These are phyloP conservation scores for Amphiprion clarkii DNA, from an alignment of 2,797 vertebrate species.

Conservation along the genomic window DNA sequence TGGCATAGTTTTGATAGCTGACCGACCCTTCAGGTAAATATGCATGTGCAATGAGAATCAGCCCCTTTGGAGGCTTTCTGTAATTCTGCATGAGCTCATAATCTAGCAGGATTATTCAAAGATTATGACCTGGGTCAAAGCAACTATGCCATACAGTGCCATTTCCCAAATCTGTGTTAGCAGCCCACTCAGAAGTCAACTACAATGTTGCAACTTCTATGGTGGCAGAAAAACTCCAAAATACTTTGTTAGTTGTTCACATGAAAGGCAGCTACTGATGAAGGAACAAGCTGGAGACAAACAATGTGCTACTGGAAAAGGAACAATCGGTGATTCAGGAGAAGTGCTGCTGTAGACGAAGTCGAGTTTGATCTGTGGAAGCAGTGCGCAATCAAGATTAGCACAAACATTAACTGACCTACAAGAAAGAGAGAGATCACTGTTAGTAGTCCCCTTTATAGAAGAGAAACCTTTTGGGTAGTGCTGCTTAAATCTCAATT, in stretches of 20 bases:
- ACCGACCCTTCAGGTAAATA: conserved; percentile 45
- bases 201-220: neutral
- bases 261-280: conserved; percentile 9
- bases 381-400: conserved; percentile 55
- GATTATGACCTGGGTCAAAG: conserved; percentile 55
- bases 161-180: conserved; percentile 50
- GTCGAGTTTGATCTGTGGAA: conserved; percentile 58
- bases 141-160: conserved; percentile 46
- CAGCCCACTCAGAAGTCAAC: conserved; percentile 23
- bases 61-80: conserved; percentile 40
- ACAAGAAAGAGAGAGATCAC: conserved; percentile 50
- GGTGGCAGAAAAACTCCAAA: conserved; percentile 11
- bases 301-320: neutral
- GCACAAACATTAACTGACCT: conserved; percentile 52
- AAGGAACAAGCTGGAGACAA: conserved; percentile 8
- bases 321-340: conserved; percentile 12
- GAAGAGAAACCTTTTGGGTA: conserved; percentile 64
- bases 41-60: conserved; percentile 24
- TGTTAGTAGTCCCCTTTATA: conserved; percentile 25
- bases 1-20: conserved; percentile 38
- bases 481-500: neutral
- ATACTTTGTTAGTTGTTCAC: conserved; percentile 35
- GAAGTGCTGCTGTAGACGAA: conserved; percentile 21
- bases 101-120: conserved; percentile 61
- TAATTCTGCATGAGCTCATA: conserved; percentile 54